Evolutionary conservation across 2,113 vertebrate genomes (phyloP).

Genomic region (Podarcis muralis): DNA sequence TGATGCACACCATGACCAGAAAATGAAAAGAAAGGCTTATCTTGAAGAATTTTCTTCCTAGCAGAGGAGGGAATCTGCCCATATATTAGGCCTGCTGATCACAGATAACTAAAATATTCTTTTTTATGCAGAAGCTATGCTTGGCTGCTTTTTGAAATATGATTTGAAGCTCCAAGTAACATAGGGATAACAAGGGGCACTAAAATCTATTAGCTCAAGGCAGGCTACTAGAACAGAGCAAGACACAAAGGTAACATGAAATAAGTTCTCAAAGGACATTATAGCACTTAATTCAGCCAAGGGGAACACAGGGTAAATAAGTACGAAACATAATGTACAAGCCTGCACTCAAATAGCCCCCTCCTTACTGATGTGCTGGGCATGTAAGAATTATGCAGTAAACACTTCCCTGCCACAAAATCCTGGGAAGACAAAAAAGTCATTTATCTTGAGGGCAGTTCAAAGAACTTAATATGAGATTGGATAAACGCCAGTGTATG

Average conservation of each 20-base stretch:
- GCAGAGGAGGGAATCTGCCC: not conserved
- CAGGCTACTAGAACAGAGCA: not conserved
- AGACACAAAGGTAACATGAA: not conserved
- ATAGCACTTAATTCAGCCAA: not conserved
- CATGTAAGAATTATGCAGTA: not conserved
- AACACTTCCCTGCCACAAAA: constrained; percentile 29
- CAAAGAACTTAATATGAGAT: not conserved
- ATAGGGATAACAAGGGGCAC: not conserved
- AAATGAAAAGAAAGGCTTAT: not conserved
- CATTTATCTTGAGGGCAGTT: constrained; percentile 22
- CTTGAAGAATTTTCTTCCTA: not conserved
- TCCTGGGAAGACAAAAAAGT: constrained; percentile 21
- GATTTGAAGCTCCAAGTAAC: not conserved
- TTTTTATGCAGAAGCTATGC: not conserved
- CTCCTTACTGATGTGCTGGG: not conserved
- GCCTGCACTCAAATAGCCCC: not conserved
- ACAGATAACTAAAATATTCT: not conserved
- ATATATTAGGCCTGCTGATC: not conserved
- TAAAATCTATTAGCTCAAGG: not conserved
- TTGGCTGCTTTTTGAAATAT: not conserved
- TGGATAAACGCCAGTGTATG: constrained; percentile 1
- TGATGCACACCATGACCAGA: not conserved
- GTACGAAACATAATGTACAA: not conserved
- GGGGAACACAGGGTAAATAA: not conserved
- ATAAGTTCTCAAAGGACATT: not conserved